phyloP scores from a whole-genome alignment of 2,113 vertebrate genomes.

The Thymallus thymallus region DNA sequence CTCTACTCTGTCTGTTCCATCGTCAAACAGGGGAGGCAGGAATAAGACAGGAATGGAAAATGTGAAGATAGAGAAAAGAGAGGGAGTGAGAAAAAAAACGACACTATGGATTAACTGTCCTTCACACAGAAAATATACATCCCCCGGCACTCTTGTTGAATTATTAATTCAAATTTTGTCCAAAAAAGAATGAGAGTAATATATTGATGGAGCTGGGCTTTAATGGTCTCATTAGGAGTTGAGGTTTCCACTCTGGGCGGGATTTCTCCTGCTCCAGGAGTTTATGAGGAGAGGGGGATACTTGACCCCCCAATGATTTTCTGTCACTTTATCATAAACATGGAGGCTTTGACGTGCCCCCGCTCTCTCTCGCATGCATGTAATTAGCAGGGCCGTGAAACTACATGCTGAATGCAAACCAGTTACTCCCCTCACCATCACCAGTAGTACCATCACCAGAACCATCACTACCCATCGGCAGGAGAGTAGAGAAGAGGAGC shows the following conservation, averaged over 20 bases:
- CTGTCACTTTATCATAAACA: conserved; percentile 79
- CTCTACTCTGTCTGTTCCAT: conserved; percentile 3
- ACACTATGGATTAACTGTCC: conserved; percentile 84
- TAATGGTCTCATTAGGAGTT: conserved; percentile 79
- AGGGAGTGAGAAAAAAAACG: conserved; percentile 37
- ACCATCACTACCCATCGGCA: too few relatives aligned
- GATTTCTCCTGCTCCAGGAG: conserved; percentile 69
- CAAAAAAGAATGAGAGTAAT: conserved; percentile 78
- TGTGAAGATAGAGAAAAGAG: neutral
- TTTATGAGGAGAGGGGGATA: neutral
- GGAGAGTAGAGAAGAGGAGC: too few relatives aligned
- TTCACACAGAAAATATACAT: conserved; percentile 81
- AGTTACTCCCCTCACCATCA: too few relatives aligned
- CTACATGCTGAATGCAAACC: conserved; percentile 26
- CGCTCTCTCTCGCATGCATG: neutral
- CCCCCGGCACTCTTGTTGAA: conserved; percentile 77
- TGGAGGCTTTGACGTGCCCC: conserved; percentile 64
- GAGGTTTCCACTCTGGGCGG: conserved; percentile 64
- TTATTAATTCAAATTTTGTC: conserved; percentile 85
- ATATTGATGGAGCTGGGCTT: conserved; percentile 77
- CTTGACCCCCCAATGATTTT: conserved; percentile 45
- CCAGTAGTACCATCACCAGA: too few relatives aligned
- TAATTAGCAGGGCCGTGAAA: neutral
- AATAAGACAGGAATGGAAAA: conserved; percentile 11
- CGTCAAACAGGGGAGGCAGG: conserved; percentile 10